Evolutionary conservation across 2,113 vertebrate species (phyloP), one percentile per base, ranked within the genome.

Genomic region (Maccullochella peelii): DNA sequence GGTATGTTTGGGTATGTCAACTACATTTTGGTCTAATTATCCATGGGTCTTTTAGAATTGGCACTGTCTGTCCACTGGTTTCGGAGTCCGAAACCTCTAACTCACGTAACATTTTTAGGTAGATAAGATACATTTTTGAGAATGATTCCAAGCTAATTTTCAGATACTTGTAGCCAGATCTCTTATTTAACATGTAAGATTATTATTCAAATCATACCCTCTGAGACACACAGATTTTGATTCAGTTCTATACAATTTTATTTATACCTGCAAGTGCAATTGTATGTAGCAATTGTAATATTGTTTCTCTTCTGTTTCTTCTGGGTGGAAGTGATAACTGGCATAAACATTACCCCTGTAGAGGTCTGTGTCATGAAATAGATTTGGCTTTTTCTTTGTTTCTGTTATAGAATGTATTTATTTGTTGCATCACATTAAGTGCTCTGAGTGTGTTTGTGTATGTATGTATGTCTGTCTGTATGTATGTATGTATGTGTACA

Each of bases 381-480:
- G 20, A 33, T 33, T 54, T 25, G n/a, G 27, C 20, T 72, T 52
- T 11, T 47, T 44, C 8, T 68, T 78, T 76, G 10, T 79, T 62
- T 15, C 67, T 7, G 2, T 36, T 14, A 25, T 21, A 2, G n/a
- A 55, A 72, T 44, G 25, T n/a, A 30, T 62, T 52, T 25, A 47
- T 69, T 69, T 44, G 49, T 47, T 33, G 30, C 30, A 33, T 33
- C 58, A 57, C 50, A 25, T 42, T 65, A n/a, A 38, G 7, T n/a
- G n/a, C n/a, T n/a, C 30, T 50, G n/a, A 36, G 36, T 42, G 16
- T 30, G 23, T 23, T 23, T 50, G 11, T 33, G 3, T 33, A 33
- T 33, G 33, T 36, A 8, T 38, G 38, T 38, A 38, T 38, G 0
- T 38, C 6, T 38, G 7, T 38, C 6, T 38, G 7, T 33, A 33